Evolutionary conservation across 2,113 vertebrate species (phyloP), one percentile per base, ranked within the genome.

Genomic region (Lates calcarifer): DNA sequence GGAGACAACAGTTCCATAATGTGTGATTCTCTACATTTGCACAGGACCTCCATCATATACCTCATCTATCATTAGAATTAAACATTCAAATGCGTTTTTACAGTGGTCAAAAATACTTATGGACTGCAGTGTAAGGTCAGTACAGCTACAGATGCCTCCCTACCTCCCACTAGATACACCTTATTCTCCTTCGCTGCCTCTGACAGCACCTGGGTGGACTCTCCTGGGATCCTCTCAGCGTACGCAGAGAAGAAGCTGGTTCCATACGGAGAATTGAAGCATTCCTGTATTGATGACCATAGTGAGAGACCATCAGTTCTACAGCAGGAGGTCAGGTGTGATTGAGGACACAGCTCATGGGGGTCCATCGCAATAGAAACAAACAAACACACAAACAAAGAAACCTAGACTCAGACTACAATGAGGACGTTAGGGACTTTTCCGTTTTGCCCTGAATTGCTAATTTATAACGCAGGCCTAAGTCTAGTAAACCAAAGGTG

Each of bases 231-330:
- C 91, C 93, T 96, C 94, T 99, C 98, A 0, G 98, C 97, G 55
- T 98, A 98, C 1, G 95, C 85, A 17, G 95, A 87, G 73, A 99
- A 99, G 89, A 96, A 98, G 0, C 94, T 87, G 0, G 96, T 96
- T 73, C 98, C 97, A 86, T 99, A 99, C 0, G 98, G 98, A 90
- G 96, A 99, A 90, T 99, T 99, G 94, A 98, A 99, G 80, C 97
- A 99, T 83, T 99, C 98, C 98, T 99, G 81, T 4, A 17, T 79
- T 11, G 49, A 13, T 5, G 24, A 68, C 8, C 53, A 12, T 70
- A 1, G 13, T 2, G 13, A 70, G 12, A 77, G 18, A 57, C 1
- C 28, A 45, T 64, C 13, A 51, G 35, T 26, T 35, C 77, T 33
- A 65, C 41, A 71, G 64, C 37, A 72, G 5, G n/a, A 12, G 5